Evolutionary conservation across 2,113 vertebrate species (phyloP).

Genomic region (Charadrius vociferus): DNA sequence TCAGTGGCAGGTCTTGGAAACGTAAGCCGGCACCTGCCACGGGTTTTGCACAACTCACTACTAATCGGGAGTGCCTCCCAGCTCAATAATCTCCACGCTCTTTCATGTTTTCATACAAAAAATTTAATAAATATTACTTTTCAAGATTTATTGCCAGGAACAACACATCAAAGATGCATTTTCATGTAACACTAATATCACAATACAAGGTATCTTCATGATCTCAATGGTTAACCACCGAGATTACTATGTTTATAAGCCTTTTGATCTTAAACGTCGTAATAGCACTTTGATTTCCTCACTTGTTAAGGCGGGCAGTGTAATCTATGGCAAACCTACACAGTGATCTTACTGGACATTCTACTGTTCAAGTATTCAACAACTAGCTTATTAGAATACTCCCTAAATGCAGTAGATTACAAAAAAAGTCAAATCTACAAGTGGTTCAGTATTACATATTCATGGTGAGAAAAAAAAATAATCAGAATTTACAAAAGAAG

Average conservation of each 20-base stretch:
- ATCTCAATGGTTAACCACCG: slow-evolving; percentile 85
- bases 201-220: slow-evolving; percentile 89
- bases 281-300: slow-evolving; percentile 83
- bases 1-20: neutral
- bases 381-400: slow-evolving; percentile 90
- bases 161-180: slow-evolving; percentile 90
- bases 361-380: slow-evolving; percentile 94
- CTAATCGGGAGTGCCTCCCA: neutral
- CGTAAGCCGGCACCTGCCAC: neutral
- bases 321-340: slow-evolving; percentile 79
- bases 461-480: slow-evolving; percentile 75
- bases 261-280: slow-evolving; percentile 76
- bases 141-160: slow-evolving; percentile 97
- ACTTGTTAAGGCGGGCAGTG: slow-evolving; percentile 88
- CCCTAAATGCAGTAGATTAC: slow-evolving; percentile 85
- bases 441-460: slow-evolving; percentile 82
- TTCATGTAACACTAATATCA: slow-evolving; percentile 90
- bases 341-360: slow-evolving; percentile 90
- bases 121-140: slow-evolving; percentile 99
- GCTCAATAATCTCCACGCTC: slow-evolving; percentile 77
- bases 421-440: slow-evolving; percentile 81
- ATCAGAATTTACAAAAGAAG: slow-evolving; percentile 84
- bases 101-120: slow-evolving; percentile 96
- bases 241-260: slow-evolving; percentile 85
- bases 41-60: neutral